phyloP scores from a whole-genome alignment of 1,140 invertebrate species.

The Drosophila teissieri region DNA sequence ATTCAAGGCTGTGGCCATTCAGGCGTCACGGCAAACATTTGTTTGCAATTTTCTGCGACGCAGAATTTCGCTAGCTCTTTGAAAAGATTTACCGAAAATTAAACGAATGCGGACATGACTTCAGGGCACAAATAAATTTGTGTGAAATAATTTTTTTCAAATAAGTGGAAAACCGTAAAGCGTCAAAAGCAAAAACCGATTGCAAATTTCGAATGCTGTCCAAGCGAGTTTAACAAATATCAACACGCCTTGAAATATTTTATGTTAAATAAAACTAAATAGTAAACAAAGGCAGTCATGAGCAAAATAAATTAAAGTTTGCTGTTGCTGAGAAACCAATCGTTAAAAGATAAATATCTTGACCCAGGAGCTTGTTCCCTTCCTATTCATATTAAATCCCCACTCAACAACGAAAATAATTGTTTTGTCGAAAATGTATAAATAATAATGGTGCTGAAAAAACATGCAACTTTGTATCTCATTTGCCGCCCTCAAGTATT shows the following conservation, averaged over 20 bases:
- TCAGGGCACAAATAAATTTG: conserved; percentile 19
- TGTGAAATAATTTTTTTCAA: conserved; percentile 28
- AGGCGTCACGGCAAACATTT: conserved; percentile 61
- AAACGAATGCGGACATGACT: conserved; percentile 38
- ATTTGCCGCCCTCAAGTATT: conserved; percentile 68
- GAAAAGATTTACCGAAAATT: conserved; percentile 24
- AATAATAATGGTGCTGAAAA: conserved; percentile 39
- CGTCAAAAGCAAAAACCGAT: conserved; percentile 13
- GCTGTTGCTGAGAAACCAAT: conserved; percentile 3
- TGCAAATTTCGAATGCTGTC: conserved; percentile 24
- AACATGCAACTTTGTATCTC: conserved; percentile 40
- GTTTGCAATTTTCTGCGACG: conserved; percentile 50
- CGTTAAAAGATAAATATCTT: conserved; percentile 4
- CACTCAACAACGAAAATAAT: conserved; percentile 49
- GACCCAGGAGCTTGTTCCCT: conserved; percentile 12
- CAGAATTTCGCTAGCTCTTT: conserved; percentile 24
- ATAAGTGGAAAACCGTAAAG: conserved; percentile 35
- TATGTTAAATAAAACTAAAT: conserved; percentile 49
- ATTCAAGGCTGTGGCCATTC: conserved; percentile 62
- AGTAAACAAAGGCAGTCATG: conserved; percentile 45
- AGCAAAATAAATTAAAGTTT: conserved; percentile 50
- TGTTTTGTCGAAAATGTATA: conserved; percentile 39
- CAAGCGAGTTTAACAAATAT: conserved; percentile 33
- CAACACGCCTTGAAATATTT: conserved; percentile 47
- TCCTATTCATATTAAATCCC: conserved; percentile 7